phyloP scores from a whole-genome alignment of 2,113 vertebrate genomes.

The Silurus glanis region DNA sequence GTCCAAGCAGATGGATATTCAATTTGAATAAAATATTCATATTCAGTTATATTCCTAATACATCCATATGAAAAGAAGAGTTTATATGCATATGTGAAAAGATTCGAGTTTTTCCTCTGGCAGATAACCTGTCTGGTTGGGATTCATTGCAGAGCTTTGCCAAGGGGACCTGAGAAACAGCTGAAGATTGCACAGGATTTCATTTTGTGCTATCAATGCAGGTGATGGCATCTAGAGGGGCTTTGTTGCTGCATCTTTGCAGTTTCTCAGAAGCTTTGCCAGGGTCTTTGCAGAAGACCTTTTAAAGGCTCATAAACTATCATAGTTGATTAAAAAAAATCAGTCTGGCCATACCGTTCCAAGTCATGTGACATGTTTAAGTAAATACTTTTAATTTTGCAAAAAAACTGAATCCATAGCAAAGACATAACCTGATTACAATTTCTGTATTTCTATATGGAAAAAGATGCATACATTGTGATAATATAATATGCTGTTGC shows the following conservation, averaged over 20 bases:
- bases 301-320: constrained; percentile 46
- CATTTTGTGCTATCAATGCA: constrained; percentile 44
- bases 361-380: background rate
- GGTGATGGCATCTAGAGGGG: constrained; percentile 29
- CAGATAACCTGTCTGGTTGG: background rate
- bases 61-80: background rate
- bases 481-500: background rate
- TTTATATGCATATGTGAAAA: background rate
- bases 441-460: background rate
- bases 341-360: background rate
- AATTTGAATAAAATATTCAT: background rate
- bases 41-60: background rate
- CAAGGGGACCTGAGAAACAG: background rate
- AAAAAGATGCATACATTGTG: background rate
- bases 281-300: constrained; percentile 41
- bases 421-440: background rate
- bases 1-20: background rate
- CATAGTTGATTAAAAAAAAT: constrained; percentile 6
- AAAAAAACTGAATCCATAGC: background rate
- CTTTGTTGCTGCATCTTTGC: constrained; percentile 39
- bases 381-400: background rate
- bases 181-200: constrained; percentile 1
- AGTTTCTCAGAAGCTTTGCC: constrained; percentile 35
- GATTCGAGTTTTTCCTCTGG: background rate
- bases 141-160: constrained; percentile 35